Conservation (phyloP, 2,113 vertebrate species). For the Nettapus auritus region DNA sequence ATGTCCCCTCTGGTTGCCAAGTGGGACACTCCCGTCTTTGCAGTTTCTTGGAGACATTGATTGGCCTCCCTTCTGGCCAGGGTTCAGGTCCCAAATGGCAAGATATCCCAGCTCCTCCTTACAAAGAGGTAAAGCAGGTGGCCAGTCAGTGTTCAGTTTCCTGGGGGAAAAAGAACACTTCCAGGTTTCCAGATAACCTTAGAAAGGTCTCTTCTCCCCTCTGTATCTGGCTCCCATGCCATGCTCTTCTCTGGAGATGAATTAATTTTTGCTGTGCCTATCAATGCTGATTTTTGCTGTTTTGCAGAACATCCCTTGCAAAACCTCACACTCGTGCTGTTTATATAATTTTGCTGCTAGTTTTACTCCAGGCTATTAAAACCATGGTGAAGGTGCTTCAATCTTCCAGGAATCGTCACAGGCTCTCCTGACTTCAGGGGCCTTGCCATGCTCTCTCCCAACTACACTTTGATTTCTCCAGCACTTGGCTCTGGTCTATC, state of each 20-base stretch:
- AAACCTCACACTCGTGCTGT: not conserved
- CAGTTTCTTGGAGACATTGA: not conserved
- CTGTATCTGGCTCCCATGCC: not conserved
- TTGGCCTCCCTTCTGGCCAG: not conserved
- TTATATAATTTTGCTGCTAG: not conserved
- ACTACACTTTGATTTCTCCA: not conserved
- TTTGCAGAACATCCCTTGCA: not conserved
- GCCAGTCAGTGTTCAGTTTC: not conserved
- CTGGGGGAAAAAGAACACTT: not conserved
- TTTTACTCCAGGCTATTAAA: not conserved
- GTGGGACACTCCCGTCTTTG: not conserved
- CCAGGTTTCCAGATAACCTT: not conserved
- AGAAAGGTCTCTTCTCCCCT: not conserved
- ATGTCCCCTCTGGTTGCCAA: conserved; percentile 28
- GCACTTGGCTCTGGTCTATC: not conserved
- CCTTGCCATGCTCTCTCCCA: not conserved
- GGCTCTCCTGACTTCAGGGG: not conserved
- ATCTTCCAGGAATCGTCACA: not conserved
- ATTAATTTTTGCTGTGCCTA: not conserved
- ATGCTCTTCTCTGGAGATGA: not conserved
- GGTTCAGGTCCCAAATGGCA: not conserved
- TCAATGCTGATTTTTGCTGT: not conserved
- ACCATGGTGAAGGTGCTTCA: not conserved
- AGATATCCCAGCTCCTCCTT: not conserved
- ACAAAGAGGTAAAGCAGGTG: not conserved